Conservation (phyloP, 2,113 vertebrate genomes). For the Marcusenius ussheri region DNA sequence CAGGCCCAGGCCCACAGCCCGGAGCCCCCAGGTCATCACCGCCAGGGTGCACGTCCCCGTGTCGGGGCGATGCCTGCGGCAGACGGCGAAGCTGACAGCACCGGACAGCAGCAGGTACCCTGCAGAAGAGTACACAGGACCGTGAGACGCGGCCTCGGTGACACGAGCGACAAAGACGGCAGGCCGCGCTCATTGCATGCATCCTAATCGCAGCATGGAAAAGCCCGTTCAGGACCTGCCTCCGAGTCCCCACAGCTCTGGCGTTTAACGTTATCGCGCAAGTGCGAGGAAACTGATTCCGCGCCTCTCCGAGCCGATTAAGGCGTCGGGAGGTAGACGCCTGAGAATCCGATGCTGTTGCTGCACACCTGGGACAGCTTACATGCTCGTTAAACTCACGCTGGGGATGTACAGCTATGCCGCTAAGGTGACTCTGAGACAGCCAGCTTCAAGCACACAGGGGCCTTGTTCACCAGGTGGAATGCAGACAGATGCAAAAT, state of each 20-base stretch:
- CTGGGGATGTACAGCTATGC: background rate
- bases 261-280: background rate
- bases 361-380: background rate
- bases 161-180: background rate
- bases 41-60: slow-evolving; percentile 39
- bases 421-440: background rate
- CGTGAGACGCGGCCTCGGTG: background rate
- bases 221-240: background rate
- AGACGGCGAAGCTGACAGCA: slow-evolving; percentile 58
- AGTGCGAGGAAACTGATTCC: background rate
- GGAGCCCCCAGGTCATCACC: slow-evolving; percentile 44
- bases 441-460: background rate
- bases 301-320: background rate
- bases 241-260: background rate
- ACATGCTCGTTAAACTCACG: background rate
- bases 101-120: slow-evolving; percentile 58
- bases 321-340: background rate
- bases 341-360: background rate
- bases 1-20: slow-evolving; percentile 50
- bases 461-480: background rate
- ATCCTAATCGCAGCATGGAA: background rate
- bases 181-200: background rate
- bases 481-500: background rate
- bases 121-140: slow-evolving; percentile 32
- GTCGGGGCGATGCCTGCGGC: slow-evolving; percentile 56